Evolutionary conservation across 2,797 vertebrate genomes (phyloP).

Genomic region (Emydoidea blandingii): DNA sequence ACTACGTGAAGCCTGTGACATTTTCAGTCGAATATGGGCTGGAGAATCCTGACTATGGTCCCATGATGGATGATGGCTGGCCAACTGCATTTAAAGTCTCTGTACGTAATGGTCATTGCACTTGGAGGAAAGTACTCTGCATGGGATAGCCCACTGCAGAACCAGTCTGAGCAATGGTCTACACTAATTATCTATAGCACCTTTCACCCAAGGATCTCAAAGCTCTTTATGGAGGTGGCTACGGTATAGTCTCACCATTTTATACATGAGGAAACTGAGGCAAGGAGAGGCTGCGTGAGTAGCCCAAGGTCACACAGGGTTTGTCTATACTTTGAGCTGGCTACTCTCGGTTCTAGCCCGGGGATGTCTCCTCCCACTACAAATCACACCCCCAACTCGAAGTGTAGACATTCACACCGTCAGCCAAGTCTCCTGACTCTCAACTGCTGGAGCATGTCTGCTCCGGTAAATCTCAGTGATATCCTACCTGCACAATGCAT

Average conservation of each 20-base stretch:
- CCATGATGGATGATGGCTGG: slow-evolving; percentile 92
- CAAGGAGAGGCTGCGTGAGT: not conserved
- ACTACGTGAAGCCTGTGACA: slow-evolving; percentile 93
- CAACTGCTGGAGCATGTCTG: no score
- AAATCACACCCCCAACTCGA: not conserved
- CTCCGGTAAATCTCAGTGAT: not conserved
- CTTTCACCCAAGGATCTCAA: not conserved
- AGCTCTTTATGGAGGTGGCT: not conserved
- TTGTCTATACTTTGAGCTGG: not conserved
- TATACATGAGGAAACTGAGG: not conserved
- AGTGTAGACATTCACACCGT: not conserved
- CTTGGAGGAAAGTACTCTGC: not conserved
- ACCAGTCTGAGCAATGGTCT: not conserved
- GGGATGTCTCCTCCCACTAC: no score
- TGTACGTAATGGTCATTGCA: slow-evolving; percentile 75
- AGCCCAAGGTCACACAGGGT: no score
- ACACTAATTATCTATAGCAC: not conserved
- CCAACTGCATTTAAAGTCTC: slow-evolving; percentile 88
- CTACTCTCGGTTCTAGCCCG: not conserved
- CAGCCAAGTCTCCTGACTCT: not conserved
- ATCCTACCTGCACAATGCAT: not conserved
- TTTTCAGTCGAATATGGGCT: slow-evolving; percentile 90
- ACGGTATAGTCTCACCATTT: not conserved
- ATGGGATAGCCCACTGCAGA: not conserved
- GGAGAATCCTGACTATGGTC: slow-evolving; percentile 82